Percentiles rank a stretch among this genome's conserved stretches.
phyloP scores from a whole-genome alignment of 2,888 invertebrate genomes.

The Drosophila pegasa region DNA sequence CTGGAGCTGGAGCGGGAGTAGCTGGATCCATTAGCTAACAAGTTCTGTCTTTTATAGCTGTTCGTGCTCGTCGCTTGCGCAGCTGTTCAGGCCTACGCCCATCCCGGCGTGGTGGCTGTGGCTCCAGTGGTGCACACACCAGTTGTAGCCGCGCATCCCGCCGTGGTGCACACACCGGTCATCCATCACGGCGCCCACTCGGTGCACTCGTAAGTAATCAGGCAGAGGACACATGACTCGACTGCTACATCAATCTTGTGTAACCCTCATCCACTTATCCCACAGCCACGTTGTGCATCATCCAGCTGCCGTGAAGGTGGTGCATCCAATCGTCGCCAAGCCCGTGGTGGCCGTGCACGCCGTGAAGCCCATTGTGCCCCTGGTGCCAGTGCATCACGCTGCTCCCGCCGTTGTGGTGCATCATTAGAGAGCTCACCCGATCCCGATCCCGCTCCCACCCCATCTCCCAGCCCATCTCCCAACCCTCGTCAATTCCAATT shows the following conservation, averaged over 20 bases:
- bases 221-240: not conserved
- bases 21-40: conserved; percentile 15
- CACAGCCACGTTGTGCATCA: conserved; percentile 83
- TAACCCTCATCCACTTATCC: not conserved
- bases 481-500: conserved; percentile 24
- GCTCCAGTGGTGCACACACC: conserved; percentile 81
- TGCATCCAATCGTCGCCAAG: conserved; percentile 77
- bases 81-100: conserved; percentile 74
- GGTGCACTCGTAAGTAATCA: conserved; percentile 80
- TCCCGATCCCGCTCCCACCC: not conserved
- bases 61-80: conserved; percentile 81
- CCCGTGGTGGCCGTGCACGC: conserved; percentile 71
- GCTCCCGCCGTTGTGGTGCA: conserved; percentile 82
- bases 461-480: conserved; percentile 6
- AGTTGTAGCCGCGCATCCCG: conserved; percentile 58
- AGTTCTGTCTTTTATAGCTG: conserved; percentile 68
- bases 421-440: conserved; percentile 65
- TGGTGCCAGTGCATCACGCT: conserved; percentile 83
- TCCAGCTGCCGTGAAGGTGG: conserved; percentile 83
- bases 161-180: conserved; percentile 72
- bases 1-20: not conserved
- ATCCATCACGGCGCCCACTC: conserved; percentile 82
- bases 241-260: conserved; percentile 8
- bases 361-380: conserved; percentile 74
- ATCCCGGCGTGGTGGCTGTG: conserved; percentile 83